phyloP scores from a whole-genome alignment of 1,140 invertebrate species.

The Stenopsyche tienmushanensis region DNA sequence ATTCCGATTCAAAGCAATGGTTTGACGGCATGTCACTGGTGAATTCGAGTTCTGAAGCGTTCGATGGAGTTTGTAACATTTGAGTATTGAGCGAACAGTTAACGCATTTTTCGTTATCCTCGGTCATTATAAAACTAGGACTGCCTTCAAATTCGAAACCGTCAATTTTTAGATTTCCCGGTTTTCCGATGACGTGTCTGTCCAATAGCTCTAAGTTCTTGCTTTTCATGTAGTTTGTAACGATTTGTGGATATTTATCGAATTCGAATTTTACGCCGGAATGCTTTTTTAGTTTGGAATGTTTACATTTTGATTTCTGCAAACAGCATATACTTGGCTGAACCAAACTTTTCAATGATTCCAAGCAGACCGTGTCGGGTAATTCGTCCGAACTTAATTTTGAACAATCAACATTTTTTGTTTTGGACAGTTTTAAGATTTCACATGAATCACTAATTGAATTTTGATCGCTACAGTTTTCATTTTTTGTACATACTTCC shows the following conservation, averaged over 20 bases:
- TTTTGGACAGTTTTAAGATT: neutral
- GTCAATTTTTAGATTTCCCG: conserved; percentile 55
- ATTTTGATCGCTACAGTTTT: neutral
- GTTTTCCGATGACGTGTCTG: conserved; percentile 62
- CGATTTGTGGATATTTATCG: conserved; percentile 68
- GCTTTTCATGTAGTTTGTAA: conserved; percentile 70
- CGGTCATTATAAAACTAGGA: conserved; percentile 47
- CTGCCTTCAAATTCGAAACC: conserved; percentile 53
- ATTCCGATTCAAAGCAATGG: conserved; percentile 43
- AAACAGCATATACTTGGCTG: conserved; percentile 47
- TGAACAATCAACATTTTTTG: neutral
- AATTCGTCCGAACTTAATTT: neutral
- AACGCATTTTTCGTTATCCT: conserved; percentile 55
- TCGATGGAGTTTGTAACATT: conserved; percentile 63
- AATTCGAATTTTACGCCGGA: conserved; percentile 70
- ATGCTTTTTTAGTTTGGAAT: conserved; percentile 62
- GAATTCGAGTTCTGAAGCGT: conserved; percentile 67
- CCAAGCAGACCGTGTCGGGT: neutral
- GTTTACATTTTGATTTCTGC: conserved; percentile 48
- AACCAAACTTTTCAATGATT: too few species aligned
- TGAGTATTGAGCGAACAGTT: conserved; percentile 55
- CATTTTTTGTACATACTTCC: neutral
- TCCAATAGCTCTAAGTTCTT: conserved; percentile 67
- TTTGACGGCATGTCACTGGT: conserved; percentile 59
- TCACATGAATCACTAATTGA: neutral